These are phyloP conservation scores for Elachura formosa DNA, from an alignment of 2,113 vertebrate genomes.

Conservation along the genomic window DNA sequence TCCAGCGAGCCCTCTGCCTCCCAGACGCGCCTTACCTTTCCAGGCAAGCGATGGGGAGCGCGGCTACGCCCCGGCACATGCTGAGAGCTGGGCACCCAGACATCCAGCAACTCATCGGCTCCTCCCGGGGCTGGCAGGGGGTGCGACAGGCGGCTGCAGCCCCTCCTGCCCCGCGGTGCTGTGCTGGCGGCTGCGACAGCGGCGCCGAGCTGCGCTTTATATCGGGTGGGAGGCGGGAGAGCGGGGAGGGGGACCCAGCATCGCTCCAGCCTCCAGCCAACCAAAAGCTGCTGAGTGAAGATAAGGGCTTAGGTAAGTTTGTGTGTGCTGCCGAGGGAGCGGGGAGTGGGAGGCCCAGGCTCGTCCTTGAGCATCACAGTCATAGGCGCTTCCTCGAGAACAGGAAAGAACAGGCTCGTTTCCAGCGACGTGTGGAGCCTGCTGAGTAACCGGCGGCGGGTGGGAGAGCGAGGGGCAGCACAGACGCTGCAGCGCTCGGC, in stretches of 20 bases:
- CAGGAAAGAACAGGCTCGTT: background rate
- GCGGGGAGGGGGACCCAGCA: background rate
- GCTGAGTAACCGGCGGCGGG: background rate
- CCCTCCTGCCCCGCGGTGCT: fast-evolving
- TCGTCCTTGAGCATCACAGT: constrained; percentile 45
- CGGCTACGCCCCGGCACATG: constrained; percentile 83
- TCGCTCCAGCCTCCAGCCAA: constrained; percentile 34
- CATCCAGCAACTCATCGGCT: constrained; percentile 9
- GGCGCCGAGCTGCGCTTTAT: constrained; percentile 60
- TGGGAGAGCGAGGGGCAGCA: background rate
- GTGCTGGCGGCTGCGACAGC: background rate
- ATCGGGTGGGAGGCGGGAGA: constrained; percentile 54
- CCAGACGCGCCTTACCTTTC: constrained; percentile 80
- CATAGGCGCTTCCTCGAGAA: background rate
- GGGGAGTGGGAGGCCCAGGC: background rate
- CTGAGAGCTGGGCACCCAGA: constrained; percentile 14
- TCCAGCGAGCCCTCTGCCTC: background rate
- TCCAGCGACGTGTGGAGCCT: background rate
- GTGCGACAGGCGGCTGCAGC: background rate
- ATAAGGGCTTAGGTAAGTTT: constrained; percentile 16
- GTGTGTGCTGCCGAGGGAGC: background rate
- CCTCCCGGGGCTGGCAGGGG: background rate
- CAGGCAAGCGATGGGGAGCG: constrained; percentile 78
- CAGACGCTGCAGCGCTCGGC: background rate
- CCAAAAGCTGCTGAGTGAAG: background rate